Conservation (phyloP, 2,797 vertebrate species). For the Poecilia velifera region DNA sequence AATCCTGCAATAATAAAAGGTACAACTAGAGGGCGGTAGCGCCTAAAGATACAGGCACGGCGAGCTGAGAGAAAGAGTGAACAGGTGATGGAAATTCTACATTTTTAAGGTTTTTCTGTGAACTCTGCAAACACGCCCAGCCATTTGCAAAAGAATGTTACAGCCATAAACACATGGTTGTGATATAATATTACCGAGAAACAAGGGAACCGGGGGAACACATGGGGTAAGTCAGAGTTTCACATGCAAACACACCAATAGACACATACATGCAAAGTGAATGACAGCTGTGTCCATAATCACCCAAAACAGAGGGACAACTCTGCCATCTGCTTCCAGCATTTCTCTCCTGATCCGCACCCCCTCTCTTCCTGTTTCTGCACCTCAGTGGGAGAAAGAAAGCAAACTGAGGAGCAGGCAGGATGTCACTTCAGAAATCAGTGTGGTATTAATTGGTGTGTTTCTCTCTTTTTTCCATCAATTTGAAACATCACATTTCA, state of each 20-base stretch:
- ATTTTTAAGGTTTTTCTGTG: slow-evolving; percentile 23
- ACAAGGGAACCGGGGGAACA: slow-evolving; percentile 38
- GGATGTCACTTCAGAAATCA: slow-evolving; percentile 47
- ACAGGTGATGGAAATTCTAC: slow-evolving; percentile 41
- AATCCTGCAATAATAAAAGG: not conserved
- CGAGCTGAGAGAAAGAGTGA: not conserved
- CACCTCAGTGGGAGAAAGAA: slow-evolving; percentile 49
- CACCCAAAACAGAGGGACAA: slow-evolving; percentile 70
- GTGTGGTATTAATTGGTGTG: slow-evolving; percentile 56
- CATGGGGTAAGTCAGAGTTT: slow-evolving; percentile 14
- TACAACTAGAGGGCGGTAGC: slow-evolving; percentile 68
- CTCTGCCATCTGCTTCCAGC: slow-evolving; percentile 75
- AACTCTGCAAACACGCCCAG: slow-evolving; percentile 20
- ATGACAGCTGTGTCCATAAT: slow-evolving; percentile 82
- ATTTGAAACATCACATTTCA: slow-evolving; percentile 16
- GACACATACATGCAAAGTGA: slow-evolving; percentile 55
- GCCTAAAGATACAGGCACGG: slow-evolving; percentile 14
- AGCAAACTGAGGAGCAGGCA: slow-evolving; percentile 37
- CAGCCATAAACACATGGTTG: slow-evolving; percentile 43
- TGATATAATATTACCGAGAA: slow-evolving; percentile 15
- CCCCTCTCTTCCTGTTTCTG: slow-evolving; percentile 22
- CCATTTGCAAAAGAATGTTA: slow-evolving; percentile 14
- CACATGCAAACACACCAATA: slow-evolving; percentile 24
- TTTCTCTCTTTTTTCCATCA: slow-evolving; percentile 10
- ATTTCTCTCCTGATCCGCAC: slow-evolving; percentile 37